phyloP scores from a whole-genome alignment of 2,113 vertebrate species.

The Siniperca chuatsi region DNA sequence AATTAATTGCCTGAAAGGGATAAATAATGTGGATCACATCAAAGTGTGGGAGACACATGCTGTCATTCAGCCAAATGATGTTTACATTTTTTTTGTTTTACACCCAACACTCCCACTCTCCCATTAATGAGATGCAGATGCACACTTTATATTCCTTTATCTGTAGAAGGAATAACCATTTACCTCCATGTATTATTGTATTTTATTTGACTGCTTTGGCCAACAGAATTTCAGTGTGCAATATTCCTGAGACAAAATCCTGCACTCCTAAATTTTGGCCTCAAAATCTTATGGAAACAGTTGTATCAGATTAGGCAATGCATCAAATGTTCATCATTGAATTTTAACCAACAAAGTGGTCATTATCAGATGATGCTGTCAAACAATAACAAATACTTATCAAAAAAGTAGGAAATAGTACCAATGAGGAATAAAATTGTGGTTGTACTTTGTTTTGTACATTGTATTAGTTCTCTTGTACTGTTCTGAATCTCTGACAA shows the following conservation, averaged over 20 bases:
- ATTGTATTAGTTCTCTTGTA: too few species aligned
- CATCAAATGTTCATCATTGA: not conserved
- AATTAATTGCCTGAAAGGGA: constrained; percentile 44
- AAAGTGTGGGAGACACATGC: constrained; percentile 45
- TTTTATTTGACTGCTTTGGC: not conserved
- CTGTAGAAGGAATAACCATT: constrained; percentile 3
- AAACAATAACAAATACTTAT: not conserved
- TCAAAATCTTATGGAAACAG: not conserved
- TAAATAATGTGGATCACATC: constrained; percentile 51
- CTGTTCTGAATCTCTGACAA: too few species aligned
- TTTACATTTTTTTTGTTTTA: constrained; percentile 50
- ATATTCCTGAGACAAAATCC: not conserved
- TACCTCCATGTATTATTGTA: not conserved
- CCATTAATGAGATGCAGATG: constrained; percentile 22
- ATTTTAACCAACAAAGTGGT: not conserved
- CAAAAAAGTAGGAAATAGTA: not conserved
- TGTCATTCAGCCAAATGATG: constrained; percentile 67
- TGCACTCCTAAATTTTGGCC: not conserved
- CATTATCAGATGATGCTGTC: not conserved
- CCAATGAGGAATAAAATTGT: too few species aligned
- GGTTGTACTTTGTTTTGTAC: too few species aligned
- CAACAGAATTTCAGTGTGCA: not conserved
- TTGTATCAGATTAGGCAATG: not conserved
- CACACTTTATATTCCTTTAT: constrained; percentile 3
- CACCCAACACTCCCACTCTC: constrained; percentile 15